Evolutionary conservation across 2,888 invertebrate species (phyloP), one percentile per base, ranked within the genome.

Genomic region (Tuta absoluta): DNA sequence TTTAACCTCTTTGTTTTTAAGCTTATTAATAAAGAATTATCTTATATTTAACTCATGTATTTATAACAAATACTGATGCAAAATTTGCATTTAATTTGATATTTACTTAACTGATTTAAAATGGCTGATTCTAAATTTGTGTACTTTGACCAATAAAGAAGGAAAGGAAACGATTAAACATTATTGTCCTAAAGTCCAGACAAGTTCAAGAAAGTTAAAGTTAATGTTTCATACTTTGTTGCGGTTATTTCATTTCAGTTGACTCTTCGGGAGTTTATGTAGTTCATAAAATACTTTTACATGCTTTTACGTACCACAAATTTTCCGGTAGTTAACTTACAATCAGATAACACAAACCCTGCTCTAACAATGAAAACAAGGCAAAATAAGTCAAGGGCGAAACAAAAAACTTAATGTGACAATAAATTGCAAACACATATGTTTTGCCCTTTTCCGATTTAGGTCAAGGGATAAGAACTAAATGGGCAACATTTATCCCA

Each of bases 381-480:
- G 8, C 8, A 33, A 56, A 33, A 5, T n/a, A n/a, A 56, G 33
- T n/a, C 56, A 53, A 53, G 53, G 53, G 10, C 56, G 33, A 17
- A n/a, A 56, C 33, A 56, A 24, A 10, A 28, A 56, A n/a, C 56
- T 56, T 56, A 56, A 56, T 56, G n/a, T 17, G 56, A 56, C 21
- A 38, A 38, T 11, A 38, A 38, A 37, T 58, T 11, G 21, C 37
- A 58, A 37, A 58, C 58, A 58, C 58, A 38, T 38, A 21, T 14
- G 58, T 58, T 58, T 58, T 58, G 19, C 58, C 38, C 14, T 58
- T 58, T 58, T 21, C 38, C 19, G n/a, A 24, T 58, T 38, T 38
- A 58, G 63, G 63, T 48, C 57, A 63, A 56, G 63, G 63, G 19
- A 57, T 41, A 45, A 28, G 33, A 56, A 21, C 51, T 21, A 41